Evolutionary conservation across 2,888 invertebrate species (phyloP), one percentile per base, ranked within the genome.

Genomic region (Drosophila kambysellisi): DNA sequence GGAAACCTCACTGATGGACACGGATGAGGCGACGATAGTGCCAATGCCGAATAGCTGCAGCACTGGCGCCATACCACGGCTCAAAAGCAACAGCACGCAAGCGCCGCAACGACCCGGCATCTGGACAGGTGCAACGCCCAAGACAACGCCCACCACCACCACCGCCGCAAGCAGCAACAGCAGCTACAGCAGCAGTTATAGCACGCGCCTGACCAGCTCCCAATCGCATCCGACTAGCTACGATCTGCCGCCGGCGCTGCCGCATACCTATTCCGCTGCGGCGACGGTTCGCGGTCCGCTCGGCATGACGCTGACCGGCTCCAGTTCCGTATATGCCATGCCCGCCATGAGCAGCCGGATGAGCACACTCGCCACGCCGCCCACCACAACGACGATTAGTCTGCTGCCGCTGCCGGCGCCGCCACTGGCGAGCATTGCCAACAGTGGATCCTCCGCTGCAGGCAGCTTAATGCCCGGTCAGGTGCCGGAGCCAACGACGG

Each of bases 1-100:
- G 91, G 93, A 93, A 82, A 93, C 93, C 53, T 93, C 93, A 57
- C 78, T 93, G 60, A 91, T 92, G 82, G 88, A 91, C 63, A 62
- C 82, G 17, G 48, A 68, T 29, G 48, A 46, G 43, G 65, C 39
- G 20, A 29, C 58, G 41, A 37, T 65, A 41, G 52, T 71, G 62
- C 56, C 82, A 12, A 46, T 76, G 63, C 68, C 73, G 12, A 74
- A 63, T 57, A 83, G 76, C 67, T 74, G 75, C 75, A 77, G 79
- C 73, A 77, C 76, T 9, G 75, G 76, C 17, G 80, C 74, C 32
- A 79, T 78, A 65, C 80, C 87, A 12, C 66, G 84, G 46, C 75
- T 82, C 57, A 78, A 82, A 81, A 75, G 70, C 73, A 70, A 46
- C 33, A 9, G 59, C 70, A 30, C 0, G 58, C 80, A 56, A 70